Evolutionary conservation across 2,113 vertebrate genomes (phyloP).

Genomic region (Hirundichthys speculiger): DNA sequence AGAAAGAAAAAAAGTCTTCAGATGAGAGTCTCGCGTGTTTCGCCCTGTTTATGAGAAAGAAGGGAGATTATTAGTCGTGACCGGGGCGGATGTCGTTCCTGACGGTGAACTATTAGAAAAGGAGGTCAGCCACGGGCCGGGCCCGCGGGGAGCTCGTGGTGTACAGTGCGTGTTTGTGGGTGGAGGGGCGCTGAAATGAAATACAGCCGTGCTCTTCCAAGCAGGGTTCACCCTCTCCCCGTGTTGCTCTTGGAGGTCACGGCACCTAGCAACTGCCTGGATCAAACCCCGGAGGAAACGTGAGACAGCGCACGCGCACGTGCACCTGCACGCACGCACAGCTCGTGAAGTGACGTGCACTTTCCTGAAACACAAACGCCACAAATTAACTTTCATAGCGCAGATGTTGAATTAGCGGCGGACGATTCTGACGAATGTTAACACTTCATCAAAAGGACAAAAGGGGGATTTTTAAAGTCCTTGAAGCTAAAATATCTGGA

Average conservation of each 20-base stretch:
- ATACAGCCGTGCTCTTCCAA: constrained; percentile 47
- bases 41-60: neutral
- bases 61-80: constrained; percentile 9
- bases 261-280: constrained; percentile 69
- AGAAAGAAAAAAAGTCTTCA: neutral
- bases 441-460: neutral
- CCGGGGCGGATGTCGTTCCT: constrained; percentile 19
- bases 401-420: neutral
- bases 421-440: neutral
- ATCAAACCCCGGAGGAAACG: constrained; percentile 57
- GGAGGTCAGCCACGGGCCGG: constrained; percentile 17
- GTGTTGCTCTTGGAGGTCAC: constrained; percentile 71
- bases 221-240: constrained; percentile 63
- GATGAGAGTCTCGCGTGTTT: constrained; percentile 6
- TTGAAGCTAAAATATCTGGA: neutral
- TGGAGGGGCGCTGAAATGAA: constrained; percentile 50
- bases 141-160: constrained; percentile 39
- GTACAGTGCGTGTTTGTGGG: constrained; percentile 47
- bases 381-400: constrained; percentile 3
- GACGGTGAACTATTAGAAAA: constrained; percentile 45
- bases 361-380: constrained; percentile 24
- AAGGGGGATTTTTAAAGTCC: neutral
- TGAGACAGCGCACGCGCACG: constrained; percentile 43
- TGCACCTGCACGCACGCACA: neutral
- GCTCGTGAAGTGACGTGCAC: constrained; percentile 24